Conservation (phyloP, 2,888 invertebrate species). For the Acrobasis repandana region DNA sequence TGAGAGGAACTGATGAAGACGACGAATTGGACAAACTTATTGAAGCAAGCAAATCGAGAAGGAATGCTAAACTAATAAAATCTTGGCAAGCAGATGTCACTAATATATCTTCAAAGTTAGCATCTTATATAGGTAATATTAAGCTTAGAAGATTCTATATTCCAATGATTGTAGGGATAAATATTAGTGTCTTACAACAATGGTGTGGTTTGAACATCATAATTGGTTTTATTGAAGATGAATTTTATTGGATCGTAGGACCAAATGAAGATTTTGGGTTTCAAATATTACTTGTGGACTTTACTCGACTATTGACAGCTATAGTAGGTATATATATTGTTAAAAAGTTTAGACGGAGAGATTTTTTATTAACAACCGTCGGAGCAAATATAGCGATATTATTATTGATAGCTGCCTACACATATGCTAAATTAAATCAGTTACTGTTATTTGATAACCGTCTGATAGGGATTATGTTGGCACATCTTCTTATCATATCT, state of each 20-base stretch:
- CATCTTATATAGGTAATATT: background rate
- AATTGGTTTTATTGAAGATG: background rate
- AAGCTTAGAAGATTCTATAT: constrained; percentile 16
- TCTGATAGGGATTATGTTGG: constrained; percentile 29
- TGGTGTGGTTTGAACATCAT: background rate
- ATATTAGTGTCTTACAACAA: background rate
- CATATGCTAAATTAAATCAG: constrained; percentile 17
- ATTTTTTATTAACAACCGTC: constrained; percentile 21
- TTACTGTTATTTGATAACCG: constrained; percentile 26
- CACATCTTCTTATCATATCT: constrained; percentile 36
- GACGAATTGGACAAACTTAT: constrained; percentile 53
- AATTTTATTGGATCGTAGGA: background rate
- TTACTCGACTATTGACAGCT: constrained; percentile 39
- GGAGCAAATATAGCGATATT: constrained; percentile 21
- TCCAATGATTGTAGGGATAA: background rate
- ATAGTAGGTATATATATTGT: constrained; percentile 37
- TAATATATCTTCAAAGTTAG: background rate
- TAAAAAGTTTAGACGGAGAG: constrained; percentile 24
- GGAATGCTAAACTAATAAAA: background rate
- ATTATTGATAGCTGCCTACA: constrained; percentile 20
- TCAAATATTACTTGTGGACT: constrained; percentile 33
- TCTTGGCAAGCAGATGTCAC: background rate
- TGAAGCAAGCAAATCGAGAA: constrained; percentile 25
- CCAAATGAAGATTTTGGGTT: constrained; percentile 26
- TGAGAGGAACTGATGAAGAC: constrained; percentile 58